Conservation (phyloP, 2,113 vertebrate genomes). For the Gallinago media region DNA sequence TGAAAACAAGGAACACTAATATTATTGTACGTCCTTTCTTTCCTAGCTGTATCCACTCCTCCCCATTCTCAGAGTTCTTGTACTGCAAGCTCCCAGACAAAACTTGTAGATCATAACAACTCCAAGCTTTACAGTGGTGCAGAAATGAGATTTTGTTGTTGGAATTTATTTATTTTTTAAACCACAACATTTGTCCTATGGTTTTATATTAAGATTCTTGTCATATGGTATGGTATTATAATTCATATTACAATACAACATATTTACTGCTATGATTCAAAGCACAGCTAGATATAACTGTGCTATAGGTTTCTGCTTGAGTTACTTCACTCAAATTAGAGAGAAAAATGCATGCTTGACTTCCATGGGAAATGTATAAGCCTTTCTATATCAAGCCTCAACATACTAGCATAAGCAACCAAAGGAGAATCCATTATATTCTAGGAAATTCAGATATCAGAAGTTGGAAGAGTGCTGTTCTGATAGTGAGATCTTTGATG, state of each 20-base stretch:
- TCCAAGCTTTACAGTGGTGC: background rate
- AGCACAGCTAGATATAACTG: background rate
- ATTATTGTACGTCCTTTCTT: background rate
- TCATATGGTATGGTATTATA: background rate
- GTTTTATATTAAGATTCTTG: background rate
- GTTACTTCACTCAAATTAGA: background rate
- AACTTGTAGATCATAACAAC: background rate
- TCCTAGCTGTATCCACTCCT: background rate
- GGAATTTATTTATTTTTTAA: background rate
- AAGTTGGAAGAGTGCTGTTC: background rate
- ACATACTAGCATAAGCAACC: background rate
- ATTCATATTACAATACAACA: background rate
- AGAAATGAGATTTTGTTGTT: background rate
- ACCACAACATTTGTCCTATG: background rate
- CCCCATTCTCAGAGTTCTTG: background rate
- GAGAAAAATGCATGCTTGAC: background rate
- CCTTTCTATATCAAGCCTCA: background rate
- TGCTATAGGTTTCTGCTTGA: background rate
- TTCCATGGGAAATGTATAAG: background rate
- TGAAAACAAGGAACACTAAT: background rate
- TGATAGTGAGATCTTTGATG: background rate
- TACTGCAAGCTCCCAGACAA: background rate
- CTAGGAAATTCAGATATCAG: background rate
- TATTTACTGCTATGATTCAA: background rate
- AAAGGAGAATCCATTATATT: background rate